A percentile compares a stretch with the other conserved stretches of the same genome.
These are phyloP conservation scores for Scaptomyza flava DNA, from an alignment of 2,888 invertebrate genomes.

Conservation along the genomic window DNA sequence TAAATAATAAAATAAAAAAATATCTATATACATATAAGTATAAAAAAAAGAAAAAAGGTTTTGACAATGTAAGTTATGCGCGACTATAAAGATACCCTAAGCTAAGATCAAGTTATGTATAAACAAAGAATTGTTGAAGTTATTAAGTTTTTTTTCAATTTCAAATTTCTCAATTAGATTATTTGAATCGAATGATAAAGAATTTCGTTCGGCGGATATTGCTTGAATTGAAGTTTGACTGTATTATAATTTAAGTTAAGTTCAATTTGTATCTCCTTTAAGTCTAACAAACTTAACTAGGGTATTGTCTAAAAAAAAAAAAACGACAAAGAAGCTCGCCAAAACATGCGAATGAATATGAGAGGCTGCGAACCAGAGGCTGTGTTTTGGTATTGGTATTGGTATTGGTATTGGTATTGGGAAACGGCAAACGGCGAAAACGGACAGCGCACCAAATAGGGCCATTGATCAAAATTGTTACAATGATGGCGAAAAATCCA, in stretches of 20 bases:
- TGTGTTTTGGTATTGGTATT: constrained; percentile 21
- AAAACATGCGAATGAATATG: constrained; percentile 67
- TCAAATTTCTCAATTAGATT: too few species aligned
- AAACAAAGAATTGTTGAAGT: too few species aligned
- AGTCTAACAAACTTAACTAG: neutral
- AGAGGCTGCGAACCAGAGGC: constrained; percentile 30
- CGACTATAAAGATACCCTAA: neutral
- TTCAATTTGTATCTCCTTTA: neutral
- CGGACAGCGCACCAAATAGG: constrained; percentile 70
- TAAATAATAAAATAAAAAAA: constrained; percentile 67
- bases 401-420: constrained; percentile 24
- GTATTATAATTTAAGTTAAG: neutral
- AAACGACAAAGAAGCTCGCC: constrained; percentile 42
- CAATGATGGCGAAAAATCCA: constrained; percentile 82
- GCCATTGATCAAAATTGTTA: constrained; percentile 82
- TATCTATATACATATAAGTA: neutral
- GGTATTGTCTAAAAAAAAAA: constrained; percentile 21
- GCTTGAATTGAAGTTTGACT: too few species aligned
- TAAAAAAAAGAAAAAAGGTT: constrained; percentile 32
- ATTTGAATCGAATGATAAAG: too few species aligned
- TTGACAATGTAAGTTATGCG: neutral
- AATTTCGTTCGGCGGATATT: too few species aligned
- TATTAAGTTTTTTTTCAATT: too few species aligned
- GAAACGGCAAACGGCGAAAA: constrained; percentile 7
- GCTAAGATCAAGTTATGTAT: too few species aligned